Evolutionary conservation across 2,113 vertebrate species (phyloP).

Genomic region (Nestor notabilis): DNA sequence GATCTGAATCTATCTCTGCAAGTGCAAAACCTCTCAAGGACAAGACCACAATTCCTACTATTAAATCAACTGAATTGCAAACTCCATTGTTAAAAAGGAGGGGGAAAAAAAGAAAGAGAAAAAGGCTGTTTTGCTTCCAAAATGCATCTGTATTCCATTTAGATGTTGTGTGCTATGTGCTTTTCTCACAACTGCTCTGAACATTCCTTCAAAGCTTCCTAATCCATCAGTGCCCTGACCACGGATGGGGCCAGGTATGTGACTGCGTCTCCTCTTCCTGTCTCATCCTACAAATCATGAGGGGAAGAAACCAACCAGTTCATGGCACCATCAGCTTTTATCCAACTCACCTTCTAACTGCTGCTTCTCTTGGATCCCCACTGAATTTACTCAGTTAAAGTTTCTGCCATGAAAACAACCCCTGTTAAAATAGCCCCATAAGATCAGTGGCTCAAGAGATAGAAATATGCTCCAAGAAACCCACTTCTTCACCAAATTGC

Average conservation of each 20-base stretch:
- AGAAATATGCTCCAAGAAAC: neutral
- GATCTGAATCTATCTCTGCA: neutral
- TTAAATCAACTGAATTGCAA: constrained; percentile 35
- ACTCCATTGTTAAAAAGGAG: neutral
- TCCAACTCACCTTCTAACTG: neutral
- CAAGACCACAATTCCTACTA: neutral
- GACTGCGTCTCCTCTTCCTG: neutral
- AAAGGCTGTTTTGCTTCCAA: neutral
- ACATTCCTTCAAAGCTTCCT: neutral
- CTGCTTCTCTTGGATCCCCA: accelerated
- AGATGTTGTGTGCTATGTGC: neutral
- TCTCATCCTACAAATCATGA: neutral
- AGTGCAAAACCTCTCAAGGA: constrained; percentile 29
- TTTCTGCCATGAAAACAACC: accelerated
- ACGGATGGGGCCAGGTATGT: neutral
- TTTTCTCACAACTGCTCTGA: neutral
- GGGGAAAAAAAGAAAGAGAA: neutral
- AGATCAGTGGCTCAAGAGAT: neutral
- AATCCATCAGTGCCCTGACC: neutral
- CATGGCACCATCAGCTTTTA: neutral
- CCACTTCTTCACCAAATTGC: neutral
- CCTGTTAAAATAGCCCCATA: accelerated
- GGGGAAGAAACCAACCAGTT: neutral
- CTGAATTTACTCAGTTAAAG: neutral
- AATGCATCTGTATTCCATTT: constrained; percentile 4